These are phyloP conservation scores for Leucophenga maculata DNA, from an alignment of 2,888 invertebrate genomes.

Conservation along the genomic window DNA sequence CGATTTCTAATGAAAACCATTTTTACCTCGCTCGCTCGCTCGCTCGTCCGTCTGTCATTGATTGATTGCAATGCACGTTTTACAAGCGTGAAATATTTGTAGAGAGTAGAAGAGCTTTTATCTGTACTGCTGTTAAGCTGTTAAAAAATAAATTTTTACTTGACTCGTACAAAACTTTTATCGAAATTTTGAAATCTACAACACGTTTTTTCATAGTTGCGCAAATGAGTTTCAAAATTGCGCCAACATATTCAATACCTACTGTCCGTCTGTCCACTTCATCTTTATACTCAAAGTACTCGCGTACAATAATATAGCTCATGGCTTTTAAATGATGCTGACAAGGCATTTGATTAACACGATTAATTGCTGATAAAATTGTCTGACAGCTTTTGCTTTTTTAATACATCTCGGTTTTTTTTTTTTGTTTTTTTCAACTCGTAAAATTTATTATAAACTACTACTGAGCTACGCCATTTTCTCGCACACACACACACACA, in stretches of 20 bases:
- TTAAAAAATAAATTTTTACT: slow-evolving; percentile 34
- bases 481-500: too few species aligned
- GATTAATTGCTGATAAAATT: slow-evolving; percentile 70
- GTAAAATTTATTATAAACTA: slow-evolving; percentile 49
- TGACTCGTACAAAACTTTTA: slow-evolving; percentile 8
- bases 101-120: slow-evolving; percentile 49
- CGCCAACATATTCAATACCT: neutral
- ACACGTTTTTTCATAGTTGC: slow-evolving; percentile 50
- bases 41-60: slow-evolving; percentile 62
- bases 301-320: neutral
- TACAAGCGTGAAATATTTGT: slow-evolving; percentile 31
- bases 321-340: slow-evolving; percentile 65
- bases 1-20: slow-evolving; percentile 54
- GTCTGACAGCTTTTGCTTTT: slow-evolving; percentile 48
- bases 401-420: too few species aligned
- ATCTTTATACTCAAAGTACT: neutral
- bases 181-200: slow-evolving; percentile 31
- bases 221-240: slow-evolving; percentile 47
- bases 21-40: too few species aligned
- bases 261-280: too few species aligned
- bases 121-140: slow-evolving; percentile 38
- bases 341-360: slow-evolving; percentile 70
- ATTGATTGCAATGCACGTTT: slow-evolving; percentile 57
- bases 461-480: slow-evolving; percentile 47
- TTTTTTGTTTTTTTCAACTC: slow-evolving; percentile 32